Evolutionary conservation across 35 echinoderm and acorn worm species (phyloP), one percentile per base, ranked within the genome.

Genomic region (Ophioderma brevispina): DNA sequence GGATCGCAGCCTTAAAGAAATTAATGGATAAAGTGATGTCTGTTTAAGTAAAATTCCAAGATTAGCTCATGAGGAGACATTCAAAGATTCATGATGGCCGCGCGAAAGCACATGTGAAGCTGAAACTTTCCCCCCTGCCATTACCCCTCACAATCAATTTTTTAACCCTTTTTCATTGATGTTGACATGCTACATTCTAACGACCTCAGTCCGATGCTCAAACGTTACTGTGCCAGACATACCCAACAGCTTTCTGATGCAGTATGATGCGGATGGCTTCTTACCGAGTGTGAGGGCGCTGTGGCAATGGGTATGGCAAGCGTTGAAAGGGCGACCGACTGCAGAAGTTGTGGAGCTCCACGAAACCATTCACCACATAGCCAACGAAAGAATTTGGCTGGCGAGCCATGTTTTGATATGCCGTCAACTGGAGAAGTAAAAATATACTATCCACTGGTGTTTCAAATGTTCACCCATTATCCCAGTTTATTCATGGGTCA

Each of bases 341-440:
- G 18, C 84, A 89, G 55, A 79, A 90, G 37, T 78, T 87, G 34
- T 98, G 96, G 96, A 90, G n/a, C 85, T 75, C 76, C 76, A 3
- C 86, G 77, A 40, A 85, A 59, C n/a, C n/a, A n/a, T n/a, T n/a
- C n/a, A 32, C 15, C 50, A 21, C 33, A 83, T 46, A 80, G 76
- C 36, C 70, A 90, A 86, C 35, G 92, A 91, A 81, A 70, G 85
- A 88, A 36, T 98, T 94, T 75, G 84, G 89, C 32, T 98, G 96
- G 96, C 89, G 87, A 76, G 96, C 95, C 80, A 28, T 95, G 38
- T 95, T 95, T 64, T 79, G 92, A 37, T 84, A 95, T 33, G 82
- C 93, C 30, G 85, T 98, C 30, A 98, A 93, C 36, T 98, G 96
- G 96, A 98, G 90, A 21, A 92, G 93, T 93, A 95, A 76, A 64